Percentiles rank a stretch among this genome's conserved stretches.
Conservation (phyloP, 2,113 vertebrate genomes). For the Notothenia coriiceps region DNA sequence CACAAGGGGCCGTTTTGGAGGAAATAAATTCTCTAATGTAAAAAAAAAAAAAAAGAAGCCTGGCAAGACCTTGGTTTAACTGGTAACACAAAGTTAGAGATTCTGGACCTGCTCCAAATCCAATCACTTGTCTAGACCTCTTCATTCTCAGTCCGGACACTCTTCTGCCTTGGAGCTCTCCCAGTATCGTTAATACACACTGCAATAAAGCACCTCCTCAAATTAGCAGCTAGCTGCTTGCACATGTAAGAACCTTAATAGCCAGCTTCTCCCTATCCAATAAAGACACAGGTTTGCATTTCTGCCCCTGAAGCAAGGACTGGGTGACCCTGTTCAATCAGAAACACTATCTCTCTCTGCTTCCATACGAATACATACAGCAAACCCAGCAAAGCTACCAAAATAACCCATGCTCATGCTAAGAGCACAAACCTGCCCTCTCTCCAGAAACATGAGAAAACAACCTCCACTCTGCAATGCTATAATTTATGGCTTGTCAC, state of each 20-base stretch:
- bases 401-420: constrained; percentile 55
- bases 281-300: constrained; percentile 43
- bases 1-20: constrained; percentile 17
- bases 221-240: constrained; percentile 49
- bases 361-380: constrained; percentile 55
- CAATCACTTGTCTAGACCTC: constrained; percentile 21
- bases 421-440: constrained; percentile 23
- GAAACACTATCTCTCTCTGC: constrained; percentile 51
- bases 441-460: constrained; percentile 51
- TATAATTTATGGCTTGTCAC: constrained; percentile 27
- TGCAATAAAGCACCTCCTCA: constrained; percentile 52
- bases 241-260: constrained; percentile 46
- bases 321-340: constrained; percentile 53
- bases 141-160: constrained; percentile 35
- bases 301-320: constrained; percentile 54
- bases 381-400: constrained; percentile 51
- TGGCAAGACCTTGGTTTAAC: background rate
- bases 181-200: constrained; percentile 53
- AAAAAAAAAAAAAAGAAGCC: background rate
- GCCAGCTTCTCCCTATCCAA: constrained; percentile 36
- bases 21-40: constrained; percentile 1
- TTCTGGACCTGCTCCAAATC: constrained; percentile 29
- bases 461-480: constrained; percentile 5
- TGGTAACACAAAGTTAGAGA: background rate
- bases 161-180: constrained; percentile 33